Base-by-base conservation (phyloP, 2,888 invertebrate genomes). In the Cetonia aurata region DNA sequence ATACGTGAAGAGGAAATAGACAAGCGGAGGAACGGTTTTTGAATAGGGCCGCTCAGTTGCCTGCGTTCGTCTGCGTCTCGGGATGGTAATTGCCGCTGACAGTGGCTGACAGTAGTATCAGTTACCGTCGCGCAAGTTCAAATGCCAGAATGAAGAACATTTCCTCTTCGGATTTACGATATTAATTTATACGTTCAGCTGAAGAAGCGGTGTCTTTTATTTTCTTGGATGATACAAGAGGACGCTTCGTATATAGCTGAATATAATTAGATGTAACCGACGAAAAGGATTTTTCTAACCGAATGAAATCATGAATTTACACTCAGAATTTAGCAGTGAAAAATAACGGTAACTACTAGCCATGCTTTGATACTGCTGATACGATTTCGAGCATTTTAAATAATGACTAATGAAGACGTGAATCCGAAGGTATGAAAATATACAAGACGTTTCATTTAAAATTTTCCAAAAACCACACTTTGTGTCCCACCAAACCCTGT, bases 91-190 rank as follows among this genome's bases (percentile, higher is more conserved):
- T 65, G 62, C 50, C 62, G 62, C 62, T 65, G 62, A 65, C 62
- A 65, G 50, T 65, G 33, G 62, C 62, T 65, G 62, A 65, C 62
- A 65, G 50, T 65, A 50, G 19, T 65, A 65, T 67, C 67, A 67
- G 67, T 67, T 67, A 67, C 67, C 56, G 57, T 67, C 67, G 37
- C 48, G 46, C 56, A 57, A 46, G 55, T 57, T 67, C 44, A 46
- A 67, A 55, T 65, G 53, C 56, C 67, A 41, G 57, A 56, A 67
- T 57, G 67, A 67, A 46, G 48, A 67, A 67, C 48, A 57, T 67
- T 56, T 57, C 62, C 62, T 65, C 62, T 65, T 50, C 17, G 50
- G 50, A 37, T 50, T 33, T 50, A 33, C 50, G 37, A 46, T 65
- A 65, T 65, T 50, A 65, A 65, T 65, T 65, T 65, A 65, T 65